phyloP scores from a whole-genome alignment of 2,888 invertebrate species.

The Protonemura montana region DNA sequence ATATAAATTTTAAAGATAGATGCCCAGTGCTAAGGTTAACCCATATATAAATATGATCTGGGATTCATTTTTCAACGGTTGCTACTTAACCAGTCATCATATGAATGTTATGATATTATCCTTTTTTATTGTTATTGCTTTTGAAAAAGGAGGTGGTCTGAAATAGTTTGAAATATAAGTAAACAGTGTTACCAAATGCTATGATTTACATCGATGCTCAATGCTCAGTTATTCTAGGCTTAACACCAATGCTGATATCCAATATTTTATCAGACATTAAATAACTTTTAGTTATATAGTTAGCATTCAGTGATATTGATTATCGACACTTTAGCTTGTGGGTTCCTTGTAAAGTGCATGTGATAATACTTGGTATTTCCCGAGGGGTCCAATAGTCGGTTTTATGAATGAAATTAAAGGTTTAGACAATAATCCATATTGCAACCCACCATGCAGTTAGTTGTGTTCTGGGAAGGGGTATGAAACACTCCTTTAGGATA shows the following conservation, averaged over 20 bases:
- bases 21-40: too few relatives aligned
- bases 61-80: not conserved
- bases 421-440: too few relatives aligned
- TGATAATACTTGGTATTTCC: not conserved
- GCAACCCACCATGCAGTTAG: not conserved
- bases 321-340: not conserved
- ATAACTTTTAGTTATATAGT: too few relatives aligned
- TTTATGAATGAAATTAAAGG: too few relatives aligned
- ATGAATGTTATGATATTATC: not conserved
- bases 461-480: not conserved
- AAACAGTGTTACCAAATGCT: not conserved
- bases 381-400: not conserved
- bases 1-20: too few relatives aligned
- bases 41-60: too few relatives aligned
- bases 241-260: not conserved
- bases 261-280: not conserved
- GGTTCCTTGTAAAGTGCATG: not conserved
- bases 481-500: not conserved
- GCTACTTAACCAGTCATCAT: not conserved
- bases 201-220: not conserved
- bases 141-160: not conserved
- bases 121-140: not conserved
- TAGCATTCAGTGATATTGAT: too few relatives aligned
- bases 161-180: not conserved
- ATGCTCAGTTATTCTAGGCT: not conserved